Conservation (phyloP, 2,888 invertebrate genomes). For the Cybosia mesomella region DNA sequence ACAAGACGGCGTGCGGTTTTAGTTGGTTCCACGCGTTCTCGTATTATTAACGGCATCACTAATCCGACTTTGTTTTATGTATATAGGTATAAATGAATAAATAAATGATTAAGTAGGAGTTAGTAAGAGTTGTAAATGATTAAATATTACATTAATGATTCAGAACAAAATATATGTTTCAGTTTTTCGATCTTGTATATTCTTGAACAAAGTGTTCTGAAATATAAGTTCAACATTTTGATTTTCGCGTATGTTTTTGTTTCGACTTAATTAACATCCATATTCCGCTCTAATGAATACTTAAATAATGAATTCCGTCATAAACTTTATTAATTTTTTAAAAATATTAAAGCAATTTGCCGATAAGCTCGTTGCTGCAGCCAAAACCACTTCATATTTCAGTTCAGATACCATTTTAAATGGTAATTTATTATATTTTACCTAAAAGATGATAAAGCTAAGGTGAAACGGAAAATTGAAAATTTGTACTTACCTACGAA, state of each 20-base stretch:
- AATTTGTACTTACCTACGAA: neutral
- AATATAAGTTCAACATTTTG: neutral
- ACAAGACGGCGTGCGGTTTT: too few relatives aligned
- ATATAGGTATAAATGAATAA: too few relatives aligned
- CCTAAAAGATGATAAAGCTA: neutral
- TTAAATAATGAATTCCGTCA: slow-evolving; percentile 31
- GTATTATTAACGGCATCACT: too few relatives aligned
- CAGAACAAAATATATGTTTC: neutral
- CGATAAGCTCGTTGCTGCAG: slow-evolving; percentile 27
- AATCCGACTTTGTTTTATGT: too few relatives aligned
- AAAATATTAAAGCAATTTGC: slow-evolving; percentile 30
- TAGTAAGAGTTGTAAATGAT: neutral
- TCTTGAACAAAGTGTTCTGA: neutral
- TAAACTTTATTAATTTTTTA: slow-evolving; percentile 31
- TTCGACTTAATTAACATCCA: slow-evolving; percentile 9
- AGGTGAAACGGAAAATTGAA: neutral
- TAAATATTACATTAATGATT: neutral
- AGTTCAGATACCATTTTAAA: slow-evolving; percentile 19
- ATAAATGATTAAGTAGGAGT: too few relatives aligned
- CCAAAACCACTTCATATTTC: neutral
- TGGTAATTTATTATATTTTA: neutral
- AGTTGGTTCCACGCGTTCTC: too few relatives aligned
- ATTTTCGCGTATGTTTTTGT: neutral
- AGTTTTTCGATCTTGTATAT: neutral
- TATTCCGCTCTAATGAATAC: slow-evolving; percentile 19